Evolutionary conservation across 2,113 vertebrate species (phyloP), one percentile per base, ranked within the genome.

Genomic region (Nerophis ophidion): DNA sequence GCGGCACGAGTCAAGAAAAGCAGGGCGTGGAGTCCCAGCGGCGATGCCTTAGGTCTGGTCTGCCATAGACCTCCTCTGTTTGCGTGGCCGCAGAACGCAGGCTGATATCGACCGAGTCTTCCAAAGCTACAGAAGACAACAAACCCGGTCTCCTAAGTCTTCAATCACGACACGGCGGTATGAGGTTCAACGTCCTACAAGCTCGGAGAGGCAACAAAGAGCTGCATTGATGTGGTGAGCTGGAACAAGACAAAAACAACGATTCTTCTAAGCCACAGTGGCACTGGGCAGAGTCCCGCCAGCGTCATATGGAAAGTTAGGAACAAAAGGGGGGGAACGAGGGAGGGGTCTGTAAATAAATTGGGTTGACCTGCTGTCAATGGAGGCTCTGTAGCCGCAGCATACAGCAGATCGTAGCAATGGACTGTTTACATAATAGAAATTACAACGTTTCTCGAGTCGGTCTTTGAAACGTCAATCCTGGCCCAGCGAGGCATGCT

Each of bases 181-280:
- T 72, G 52, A 34, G 50, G 60, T 69, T 71, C 62, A 12, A 44
- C 55, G 49, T 76, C 76, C 74, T 70, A 68, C 72, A 70, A 42
- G 67, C 65, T 59, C 17, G 68, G 66, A 58, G 48, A 56, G 49
- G 16, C 60, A 84, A 90, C 87, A 90, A 89, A 79, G 80, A 65
- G 35, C 51, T 35, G 71, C 76, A 82, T 88, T 87, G 75, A 88
- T 74, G 66, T 53, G 60, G 63, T 10, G 26, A 59, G 65, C 70
- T 11, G 26, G 65, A 72, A 75, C 74, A 68, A 79, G 66, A 79
- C 70, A 75, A 80, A 71, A 88, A n/a, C 87, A 89, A 88, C 86
- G 82, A 70, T 57, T 80, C 84, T 75, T 75, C 87, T 86, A 68
- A 79, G 84, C 44, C 51, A 72, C 62, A 77, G 73, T 68, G 75